Percentiles rank a stretch among this genome's conserved stretches.
Evolutionary conservation across 2,888 invertebrate species (phyloP).

Genomic region (Euplagia quadripunctaria): DNA sequence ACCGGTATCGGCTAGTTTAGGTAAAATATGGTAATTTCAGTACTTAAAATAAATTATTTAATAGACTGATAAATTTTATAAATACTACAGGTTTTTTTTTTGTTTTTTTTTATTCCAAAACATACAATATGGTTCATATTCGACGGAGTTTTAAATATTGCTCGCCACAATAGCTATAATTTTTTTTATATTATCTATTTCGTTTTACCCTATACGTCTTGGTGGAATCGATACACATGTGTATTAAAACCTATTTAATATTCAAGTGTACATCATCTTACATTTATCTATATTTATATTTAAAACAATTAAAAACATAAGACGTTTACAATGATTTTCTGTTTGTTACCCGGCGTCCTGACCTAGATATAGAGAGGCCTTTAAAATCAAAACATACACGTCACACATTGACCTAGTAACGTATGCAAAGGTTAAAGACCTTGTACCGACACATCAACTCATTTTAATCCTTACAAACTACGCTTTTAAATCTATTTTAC

Average conservation of each 20-base stretch:
- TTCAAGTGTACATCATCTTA: not conserved
- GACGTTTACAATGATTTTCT: not conserved
- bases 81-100: too few relatives aligned
- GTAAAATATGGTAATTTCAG: too few relatives aligned
- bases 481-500: slow-evolving; percentile 41
- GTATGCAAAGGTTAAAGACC: slow-evolving; percentile 78
- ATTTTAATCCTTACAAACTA: slow-evolving; percentile 50
- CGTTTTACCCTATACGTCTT: too few relatives aligned
- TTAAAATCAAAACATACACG: slow-evolving; percentile 68
- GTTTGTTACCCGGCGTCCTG: slow-evolving; percentile 43
- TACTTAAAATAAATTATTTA: too few relatives aligned
- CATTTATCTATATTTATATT: not conserved
- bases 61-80: too few relatives aligned
- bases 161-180: too few relatives aligned
- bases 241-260: not conserved
- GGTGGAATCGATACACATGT: too few relatives aligned
- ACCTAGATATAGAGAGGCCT: slow-evolving; percentile 65
- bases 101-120: too few relatives aligned
- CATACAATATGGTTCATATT: too few relatives aligned
- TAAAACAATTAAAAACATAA: not conserved
- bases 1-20: too few relatives aligned
- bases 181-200: too few relatives aligned
- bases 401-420: slow-evolving; percentile 74
- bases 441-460: slow-evolving; percentile 40
- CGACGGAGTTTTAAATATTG: too few relatives aligned